Evolutionary conservation across 2,113 vertebrate species (phyloP), one percentile per base, ranked within the genome.

Genomic region (Saccopteryx bilineata): DNA sequence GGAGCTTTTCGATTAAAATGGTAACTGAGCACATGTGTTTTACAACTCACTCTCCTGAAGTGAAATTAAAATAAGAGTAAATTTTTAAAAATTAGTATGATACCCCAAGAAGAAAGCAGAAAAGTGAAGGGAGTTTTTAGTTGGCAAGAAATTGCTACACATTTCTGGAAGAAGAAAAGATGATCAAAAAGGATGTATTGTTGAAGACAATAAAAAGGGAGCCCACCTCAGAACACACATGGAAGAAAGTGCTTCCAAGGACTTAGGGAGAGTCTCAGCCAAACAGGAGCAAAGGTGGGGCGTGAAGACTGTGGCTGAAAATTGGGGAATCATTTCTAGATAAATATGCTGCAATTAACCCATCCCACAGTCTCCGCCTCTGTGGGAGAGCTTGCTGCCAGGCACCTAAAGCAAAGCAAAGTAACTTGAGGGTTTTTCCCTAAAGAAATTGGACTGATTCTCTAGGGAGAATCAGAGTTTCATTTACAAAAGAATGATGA

Each of bases 161-260:
- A 52, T 79, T 92, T 92, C 56, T 79, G 10, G 14, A 87, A 87
- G 48, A 84, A 28, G 23, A 69, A 87, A 87, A 87, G 26, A 23
- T 68, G 52, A n/a, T 69, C 33, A 33, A 60, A 87, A 61, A 28
- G 24, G 46, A 33, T 63, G 6, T n/a, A 21, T 33, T 65, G 18
- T n/a, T 71, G 13, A 61, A 66, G 26, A 50, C 4, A 23, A 3
- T 48, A 68, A 52, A 61, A 19, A 13, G 8, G 68, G 76, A 31
- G 10, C 26, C 1, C 39, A 60, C 5, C 23, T 81, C 28, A 69
- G 39, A 63, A n/a, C 8, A 63, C 13, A 50, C 15, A 9, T 63
- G 46, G 52, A 56, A 81, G 50, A n/a, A 50, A 13, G 23, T 65
- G 46, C 13, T 74, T 19, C 33, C 23, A 85, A 71, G 8, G 48